phyloP scores from a whole-genome alignment of 2,113 vertebrate species.

The Neogale vison region DNA sequence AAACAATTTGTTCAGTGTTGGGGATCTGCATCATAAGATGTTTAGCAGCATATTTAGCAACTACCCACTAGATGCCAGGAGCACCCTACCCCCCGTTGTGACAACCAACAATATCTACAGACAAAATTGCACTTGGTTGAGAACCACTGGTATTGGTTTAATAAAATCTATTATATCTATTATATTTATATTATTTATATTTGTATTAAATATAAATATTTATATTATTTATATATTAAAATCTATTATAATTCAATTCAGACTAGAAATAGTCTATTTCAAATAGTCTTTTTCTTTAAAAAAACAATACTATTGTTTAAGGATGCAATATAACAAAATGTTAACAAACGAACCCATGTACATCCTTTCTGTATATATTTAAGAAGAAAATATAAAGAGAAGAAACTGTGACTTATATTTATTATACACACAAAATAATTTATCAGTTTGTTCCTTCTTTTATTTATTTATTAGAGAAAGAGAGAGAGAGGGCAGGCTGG shows the following conservation, averaged over 20 bases:
- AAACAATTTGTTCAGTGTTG: neutral
- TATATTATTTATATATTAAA: neutral
- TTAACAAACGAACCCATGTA: neutral
- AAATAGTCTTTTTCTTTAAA: neutral
- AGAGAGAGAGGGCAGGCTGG: neutral
- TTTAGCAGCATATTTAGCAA: neutral
- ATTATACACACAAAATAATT: neutral
- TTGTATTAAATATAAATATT: neutral
- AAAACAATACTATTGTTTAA: neutral
- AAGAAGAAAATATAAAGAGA: neutral
- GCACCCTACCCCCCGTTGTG: fast-evolving
- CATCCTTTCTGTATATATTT: neutral
- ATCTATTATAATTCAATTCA: neutral
- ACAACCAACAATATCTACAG: neutral
- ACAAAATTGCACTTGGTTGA: neutral
- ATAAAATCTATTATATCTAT: neutral
- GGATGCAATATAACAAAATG: neutral
- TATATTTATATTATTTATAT: neutral
- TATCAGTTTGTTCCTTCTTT: neutral
- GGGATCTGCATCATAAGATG: neutral
- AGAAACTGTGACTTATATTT: neutral
- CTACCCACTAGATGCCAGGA: neutral
- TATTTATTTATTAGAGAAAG: neutral
- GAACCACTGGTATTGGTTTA: neutral
- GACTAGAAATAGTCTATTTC: neutral